Conservation (phyloP, 2,113 vertebrate species). For the Neopipo cinnamomea region DNA sequence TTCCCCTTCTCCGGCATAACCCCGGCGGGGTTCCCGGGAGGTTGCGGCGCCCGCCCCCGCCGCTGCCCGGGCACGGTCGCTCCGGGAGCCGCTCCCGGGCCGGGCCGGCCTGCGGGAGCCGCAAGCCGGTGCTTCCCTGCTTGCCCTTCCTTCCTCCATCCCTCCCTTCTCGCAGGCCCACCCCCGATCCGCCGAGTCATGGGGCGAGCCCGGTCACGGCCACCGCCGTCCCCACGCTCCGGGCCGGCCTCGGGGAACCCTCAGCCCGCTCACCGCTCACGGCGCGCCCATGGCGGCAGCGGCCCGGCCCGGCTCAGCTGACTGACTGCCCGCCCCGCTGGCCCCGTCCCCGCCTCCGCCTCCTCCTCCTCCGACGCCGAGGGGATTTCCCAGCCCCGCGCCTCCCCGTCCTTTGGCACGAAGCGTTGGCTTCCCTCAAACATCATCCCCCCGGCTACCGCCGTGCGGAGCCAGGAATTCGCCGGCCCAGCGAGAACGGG, state of each 20-base stretch:
- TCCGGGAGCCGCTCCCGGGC: neutral
- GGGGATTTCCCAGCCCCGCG: neutral
- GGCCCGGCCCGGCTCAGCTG: slow-evolving; percentile 17
- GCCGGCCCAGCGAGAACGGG: neutral
- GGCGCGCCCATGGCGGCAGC: neutral
- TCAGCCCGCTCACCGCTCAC: neutral
- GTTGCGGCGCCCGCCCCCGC: neutral
- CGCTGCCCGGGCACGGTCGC: neutral
- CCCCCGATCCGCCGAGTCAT: neutral
- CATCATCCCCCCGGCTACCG: rapidly evolving
- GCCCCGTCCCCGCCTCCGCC: neutral
- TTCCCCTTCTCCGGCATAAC: neutral
- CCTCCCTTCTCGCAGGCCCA: neutral
- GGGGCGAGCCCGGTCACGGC: neutral
- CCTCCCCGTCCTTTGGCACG: rapidly evolving
- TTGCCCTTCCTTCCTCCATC: neutral
- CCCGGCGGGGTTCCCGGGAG: too few species aligned
- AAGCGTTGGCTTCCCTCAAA: rapidly evolving
- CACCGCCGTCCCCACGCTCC: neutral
- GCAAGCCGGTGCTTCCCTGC: neutral
- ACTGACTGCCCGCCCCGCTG: neutral
- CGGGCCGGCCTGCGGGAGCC: neutral
- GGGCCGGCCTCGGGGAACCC: neutral
- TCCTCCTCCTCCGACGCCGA: neutral
- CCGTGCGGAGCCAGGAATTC: neutral